phyloP scores from a whole-genome alignment of 2,113 vertebrate species.

The Arizona elegans region DNA sequence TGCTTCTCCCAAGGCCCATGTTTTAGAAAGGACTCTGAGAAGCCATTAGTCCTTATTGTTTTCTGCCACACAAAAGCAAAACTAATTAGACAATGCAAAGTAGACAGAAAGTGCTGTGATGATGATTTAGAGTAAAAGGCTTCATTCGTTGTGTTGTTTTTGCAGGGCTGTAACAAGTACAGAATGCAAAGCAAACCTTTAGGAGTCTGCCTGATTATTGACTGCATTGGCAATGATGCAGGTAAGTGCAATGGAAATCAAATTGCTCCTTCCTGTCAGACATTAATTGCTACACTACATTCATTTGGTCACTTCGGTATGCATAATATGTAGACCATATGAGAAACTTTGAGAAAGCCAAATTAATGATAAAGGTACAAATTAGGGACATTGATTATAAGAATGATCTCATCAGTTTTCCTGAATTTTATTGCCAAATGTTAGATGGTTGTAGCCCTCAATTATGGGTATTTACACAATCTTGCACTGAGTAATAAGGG shows the following conservation, averaged over 20 bases:
- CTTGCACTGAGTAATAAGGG: not conserved
- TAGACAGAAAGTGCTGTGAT: not conserved
- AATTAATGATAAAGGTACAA: not conserved
- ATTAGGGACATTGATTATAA: not conserved
- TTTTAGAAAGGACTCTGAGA: not conserved
- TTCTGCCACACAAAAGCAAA: not conserved
- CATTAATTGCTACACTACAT: not conserved
- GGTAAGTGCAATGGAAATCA: slow-evolving; percentile 70
- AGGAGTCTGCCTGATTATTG: slow-evolving; percentile 89
- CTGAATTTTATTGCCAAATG: not conserved
- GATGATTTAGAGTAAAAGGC: not conserved
- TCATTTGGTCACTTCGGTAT: not conserved
- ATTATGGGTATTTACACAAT: not conserved
- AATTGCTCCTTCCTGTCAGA: not conserved
- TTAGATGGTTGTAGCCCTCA: not conserved
- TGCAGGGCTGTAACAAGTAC: slow-evolving; percentile 69
- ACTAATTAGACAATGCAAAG: not conserved
- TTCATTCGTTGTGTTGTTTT: slow-evolving; percentile 27
- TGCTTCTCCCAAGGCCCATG: not conserved
- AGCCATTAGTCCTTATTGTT: not conserved
- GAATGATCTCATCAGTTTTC: not conserved
- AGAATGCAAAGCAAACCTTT: slow-evolving; percentile 74
- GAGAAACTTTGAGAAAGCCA: not conserved
- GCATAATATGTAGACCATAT: not conserved
- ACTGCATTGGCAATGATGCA: slow-evolving; percentile 84